A percentile compares a stretch with the other conserved stretches of the same genome.
Evolutionary conservation across 2,888 invertebrate species (phyloP).

Genomic region (Dione vanillae): DNA sequence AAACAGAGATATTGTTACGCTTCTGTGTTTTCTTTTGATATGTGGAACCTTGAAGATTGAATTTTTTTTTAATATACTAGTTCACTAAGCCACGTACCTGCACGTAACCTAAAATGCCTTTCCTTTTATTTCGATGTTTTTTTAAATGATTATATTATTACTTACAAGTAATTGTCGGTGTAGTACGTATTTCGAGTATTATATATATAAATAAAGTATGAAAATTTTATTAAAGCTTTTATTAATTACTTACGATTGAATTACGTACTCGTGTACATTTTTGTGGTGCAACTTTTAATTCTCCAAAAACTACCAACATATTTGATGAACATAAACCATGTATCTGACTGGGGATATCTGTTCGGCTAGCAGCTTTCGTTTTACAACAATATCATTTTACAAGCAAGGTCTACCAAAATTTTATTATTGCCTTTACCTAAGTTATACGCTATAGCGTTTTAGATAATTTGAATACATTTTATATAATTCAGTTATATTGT

Average conservation of each 20-base stretch:
- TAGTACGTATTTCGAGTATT: not conserved
- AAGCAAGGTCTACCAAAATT: constrained; percentile 66
- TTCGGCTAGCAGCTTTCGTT: constrained; percentile 59
- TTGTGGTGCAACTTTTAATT: constrained; percentile 7
- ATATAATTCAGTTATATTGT: too few relatives aligned
- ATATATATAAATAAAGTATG: too few relatives aligned
- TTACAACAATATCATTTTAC: constrained; percentile 64
- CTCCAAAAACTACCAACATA: constrained; percentile 24
- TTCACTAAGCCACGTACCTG: too few relatives aligned
- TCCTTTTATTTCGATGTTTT: too few relatives aligned
- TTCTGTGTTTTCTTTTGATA: too few relatives aligned
- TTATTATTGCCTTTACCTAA: constrained; percentile 52
- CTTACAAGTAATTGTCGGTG: not conserved
- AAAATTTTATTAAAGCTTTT: not conserved
- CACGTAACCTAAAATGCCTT: too few relatives aligned
- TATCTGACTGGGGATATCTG: constrained; percentile 42
- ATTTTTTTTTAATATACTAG: too few relatives aligned
- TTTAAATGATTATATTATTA: too few relatives aligned
- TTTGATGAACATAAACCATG: constrained; percentile 42
- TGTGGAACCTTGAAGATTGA: too few relatives aligned
- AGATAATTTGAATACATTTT: too few relatives aligned
- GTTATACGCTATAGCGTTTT: constrained; percentile 25
- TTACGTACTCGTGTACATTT: not conserved
- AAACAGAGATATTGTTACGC: too few relatives aligned
- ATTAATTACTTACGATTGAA: not conserved